Evolutionary conservation across 2,888 invertebrate genomes (phyloP), one percentile per base, ranked within the genome.

Genomic region (Synanthedon formicaeformis): DNA sequence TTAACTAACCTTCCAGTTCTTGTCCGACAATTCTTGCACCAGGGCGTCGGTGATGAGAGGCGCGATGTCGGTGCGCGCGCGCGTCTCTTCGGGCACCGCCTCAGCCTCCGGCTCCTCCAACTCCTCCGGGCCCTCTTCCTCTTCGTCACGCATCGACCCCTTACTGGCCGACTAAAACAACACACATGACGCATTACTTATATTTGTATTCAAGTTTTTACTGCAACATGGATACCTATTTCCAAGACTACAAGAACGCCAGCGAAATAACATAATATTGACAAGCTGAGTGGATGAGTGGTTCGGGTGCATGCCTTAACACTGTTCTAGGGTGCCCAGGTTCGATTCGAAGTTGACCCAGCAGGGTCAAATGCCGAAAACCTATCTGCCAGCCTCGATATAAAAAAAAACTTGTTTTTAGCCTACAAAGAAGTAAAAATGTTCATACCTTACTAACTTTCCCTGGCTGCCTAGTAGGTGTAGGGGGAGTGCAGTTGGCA

Each of bases 1-100:
- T 34, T 34, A 8, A 41, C 12, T 41, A 11, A 92, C 93, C 89
- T 98, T 98, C 98, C 98, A 98, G 80, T 96, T 96, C 78, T 96
- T 96, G 75, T 97, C 96, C 18, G 91, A 89, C 61, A 97, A 88
- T 77, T 97, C 96, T 6, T 90, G 91, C 3, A 97, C 79, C 1
- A 98, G 80, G 0, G 91, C 81, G 61, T 95, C 94, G 0, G 96
- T 96, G 57, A 98, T 93, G 63, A 94, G 93, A 3, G 91, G 89
- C 55, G 94, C 92, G 59, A 97, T 93, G 71, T 97, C 96, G 1
- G 92, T 90, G 49, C 94, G 88, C 0, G 96, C 92, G 8, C 96
- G 75, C 14, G 91, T 82, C 79, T 97, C 96, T 27, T 92, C 91
- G 4, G 90, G 81, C 0, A 83, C 75, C 1, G 76, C 75, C 1